Evolutionary conservation across 2,888 invertebrate species (phyloP), one percentile per base, ranked within the genome.

Genomic region (Erebia palarica): DNA sequence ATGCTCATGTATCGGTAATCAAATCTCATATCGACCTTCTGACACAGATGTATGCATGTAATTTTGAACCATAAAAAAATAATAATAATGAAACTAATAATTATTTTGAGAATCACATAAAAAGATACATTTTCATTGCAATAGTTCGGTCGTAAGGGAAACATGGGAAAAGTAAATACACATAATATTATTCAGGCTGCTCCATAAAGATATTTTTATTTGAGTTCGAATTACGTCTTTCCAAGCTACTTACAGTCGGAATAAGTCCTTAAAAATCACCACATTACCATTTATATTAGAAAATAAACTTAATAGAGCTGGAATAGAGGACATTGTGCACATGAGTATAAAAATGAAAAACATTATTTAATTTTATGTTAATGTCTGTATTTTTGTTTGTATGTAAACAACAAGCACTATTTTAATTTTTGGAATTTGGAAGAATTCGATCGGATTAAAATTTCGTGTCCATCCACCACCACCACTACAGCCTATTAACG

Each of bases 261-360:
- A 70, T 74, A 82, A 83, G 82, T 80, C 82, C 81, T 85, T 85
- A 87, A 85, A 86, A 87, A 84, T 84, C 82, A 81, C 80, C 79
- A 81, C 84, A 91, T 89, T 89, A 88, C 85, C 89, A 90, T 89
- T 90, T 90, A 90, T 90, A 90, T 90, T 87, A 87, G 85, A 84
- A 89, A 89, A 86, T 87, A 83, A 86, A 89, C 85, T 86, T 59
- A 67, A 59, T 82, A 83, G 79, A 73, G 21, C 47, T 21, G 11
- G 44, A 57, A 44, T 66, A 58, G 66, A 57, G 57, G 44, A 58
- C n/a, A 47, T 18, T 36, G 47, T 36, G 13, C 44, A 57, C 13
- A 61, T 44, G 44, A 57, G 51, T 53, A 67, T 4, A 18, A 47
- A 42, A 66, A 18, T 42, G 49, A 36, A 36, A 36, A 36, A 36